Base-by-base conservation (phyloP, 2,888 invertebrate genomes). In the Eustalomyia histrio region DNA sequence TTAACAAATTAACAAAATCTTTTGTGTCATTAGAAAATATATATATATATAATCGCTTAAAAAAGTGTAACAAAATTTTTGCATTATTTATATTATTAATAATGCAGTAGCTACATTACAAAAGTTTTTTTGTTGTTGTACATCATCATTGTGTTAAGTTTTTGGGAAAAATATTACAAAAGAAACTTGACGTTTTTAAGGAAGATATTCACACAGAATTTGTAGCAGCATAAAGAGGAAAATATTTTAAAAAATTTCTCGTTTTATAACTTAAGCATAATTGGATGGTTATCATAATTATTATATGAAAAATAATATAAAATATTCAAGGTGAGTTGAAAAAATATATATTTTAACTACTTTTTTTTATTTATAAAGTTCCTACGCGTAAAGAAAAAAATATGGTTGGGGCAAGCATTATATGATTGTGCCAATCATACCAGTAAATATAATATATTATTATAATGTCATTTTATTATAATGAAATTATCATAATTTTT, bases 211-310 rank as follows among this genome's bases (percentile, higher is more conserved):
- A n/a, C 43, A 47, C n/a, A 47, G 1, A 47, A 14, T 5, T 47
- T 5, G 16, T 47, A 47, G 43, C 43, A n/a, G 43, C 1, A 2
- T 10, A 47, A 47, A 12, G 1, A 47, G 12, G 29, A n/a, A 47
- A 47, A 47, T n/a, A 47, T 47, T 47, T 2, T 6, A 9, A 47
- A 2, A n/a, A n/a, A 12, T 47, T 47, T 14, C n/a, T 47, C 43
- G 43, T 47, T 47, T 47, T 47, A 47, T 47, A 47, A 47, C n/a
- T 47, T 47, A n/a, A 47, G 14, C 43, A n/a, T 47, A 35, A 71
- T 58, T 71, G 57, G 63, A 71, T 64, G 69, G 55, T 64, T 76
- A 57, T 52, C 69, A 64, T 33, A 35, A 52, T 52, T 16, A 18
- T 35, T 63, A 33, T 50, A 65, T 50, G n/a, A 6, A 47, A 47